phyloP scores from a whole-genome alignment of 2,888 invertebrate species.

The Hesperia comma region DNA sequence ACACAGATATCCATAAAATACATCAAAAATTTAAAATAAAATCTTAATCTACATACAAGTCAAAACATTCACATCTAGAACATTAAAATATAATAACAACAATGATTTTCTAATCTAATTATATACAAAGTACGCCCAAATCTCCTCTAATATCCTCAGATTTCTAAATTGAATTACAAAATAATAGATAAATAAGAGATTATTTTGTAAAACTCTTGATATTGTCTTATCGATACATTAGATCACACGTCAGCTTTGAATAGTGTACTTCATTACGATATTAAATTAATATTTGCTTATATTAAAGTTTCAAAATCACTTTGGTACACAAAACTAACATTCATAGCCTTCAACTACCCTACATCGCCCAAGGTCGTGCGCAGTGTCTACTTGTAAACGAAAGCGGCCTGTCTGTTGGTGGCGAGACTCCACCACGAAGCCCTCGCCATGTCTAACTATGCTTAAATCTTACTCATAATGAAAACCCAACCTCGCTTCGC shows the following conservation, averaged over 20 bases:
- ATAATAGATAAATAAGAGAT: slow-evolving; percentile 57
- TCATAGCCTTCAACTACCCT: slow-evolving; percentile 42
- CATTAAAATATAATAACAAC: slow-evolving; percentile 75
- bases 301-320: slow-evolving; percentile 62
- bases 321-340: slow-evolving; percentile 63
- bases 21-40: slow-evolving; percentile 55
- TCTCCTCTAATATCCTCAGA: slow-evolving; percentile 41
- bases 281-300: slow-evolving; percentile 46
- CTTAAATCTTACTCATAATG: no score
- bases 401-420: no score
- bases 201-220: slow-evolving; percentile 62
- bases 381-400: not conserved
- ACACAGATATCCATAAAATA: slow-evolving; percentile 50
- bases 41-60: slow-evolving; percentile 56
- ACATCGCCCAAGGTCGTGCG: slow-evolving; percentile 1
- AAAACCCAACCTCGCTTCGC: no score
- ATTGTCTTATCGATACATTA: slow-evolving; percentile 68
- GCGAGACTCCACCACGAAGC: no score
- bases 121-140: slow-evolving; percentile 66
- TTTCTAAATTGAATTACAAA: slow-evolving; percentile 56
- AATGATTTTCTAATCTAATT: slow-evolving; percentile 65
- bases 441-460: no score
- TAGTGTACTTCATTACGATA: slow-evolving; percentile 54
- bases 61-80: slow-evolving; percentile 74
- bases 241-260: slow-evolving; percentile 66